Conservation (phyloP, 2,113 vertebrate species). For the Cepphus grylle region DNA sequence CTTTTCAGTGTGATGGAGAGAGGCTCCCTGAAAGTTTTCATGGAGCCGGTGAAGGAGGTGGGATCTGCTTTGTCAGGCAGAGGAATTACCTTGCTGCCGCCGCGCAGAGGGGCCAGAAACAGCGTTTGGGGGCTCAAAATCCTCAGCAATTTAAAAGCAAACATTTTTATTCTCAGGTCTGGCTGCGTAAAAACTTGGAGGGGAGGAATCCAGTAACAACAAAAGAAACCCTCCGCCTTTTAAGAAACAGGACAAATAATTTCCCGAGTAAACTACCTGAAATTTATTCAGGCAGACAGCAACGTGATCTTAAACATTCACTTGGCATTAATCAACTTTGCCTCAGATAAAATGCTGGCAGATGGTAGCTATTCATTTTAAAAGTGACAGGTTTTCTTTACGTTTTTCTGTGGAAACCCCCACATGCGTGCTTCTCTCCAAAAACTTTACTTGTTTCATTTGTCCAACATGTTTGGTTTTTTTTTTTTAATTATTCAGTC, state of each 20-base stretch:
- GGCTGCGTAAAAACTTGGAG: not conserved
- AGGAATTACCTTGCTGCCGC: not conserved
- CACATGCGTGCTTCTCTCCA: constrained; percentile 27
- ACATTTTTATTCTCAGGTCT: not conserved
- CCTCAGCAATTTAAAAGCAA: not conserved
- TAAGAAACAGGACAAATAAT: not conserved
- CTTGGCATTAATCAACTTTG: constrained; percentile 72
- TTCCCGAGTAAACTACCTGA: constrained; percentile 58
- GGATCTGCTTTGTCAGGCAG: not conserved
- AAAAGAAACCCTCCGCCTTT: not conserved
- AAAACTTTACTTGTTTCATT: constrained; percentile 68
- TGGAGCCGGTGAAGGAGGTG: not conserved
- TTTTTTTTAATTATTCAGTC: not conserved
- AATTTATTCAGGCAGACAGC: constrained; percentile 60
- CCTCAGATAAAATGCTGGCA: constrained; percentile 73
- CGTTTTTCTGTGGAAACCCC: constrained; percentile 59
- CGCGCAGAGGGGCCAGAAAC: not conserved
- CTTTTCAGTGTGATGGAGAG: not conserved
- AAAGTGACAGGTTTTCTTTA: constrained; percentile 71
- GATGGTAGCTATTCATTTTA: constrained; percentile 74
- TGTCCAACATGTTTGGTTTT: constrained; percentile 26
- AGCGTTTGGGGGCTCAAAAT: not conserved
- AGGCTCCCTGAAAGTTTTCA: not conserved
- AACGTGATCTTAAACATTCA: constrained; percentile 64
- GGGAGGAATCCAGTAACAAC: not conserved